A percentile compares a stretch with the other conserved stretches of the same genome.
Conservation (phyloP, 2,888 invertebrate genomes). For the Hecatera dysodea region DNA sequence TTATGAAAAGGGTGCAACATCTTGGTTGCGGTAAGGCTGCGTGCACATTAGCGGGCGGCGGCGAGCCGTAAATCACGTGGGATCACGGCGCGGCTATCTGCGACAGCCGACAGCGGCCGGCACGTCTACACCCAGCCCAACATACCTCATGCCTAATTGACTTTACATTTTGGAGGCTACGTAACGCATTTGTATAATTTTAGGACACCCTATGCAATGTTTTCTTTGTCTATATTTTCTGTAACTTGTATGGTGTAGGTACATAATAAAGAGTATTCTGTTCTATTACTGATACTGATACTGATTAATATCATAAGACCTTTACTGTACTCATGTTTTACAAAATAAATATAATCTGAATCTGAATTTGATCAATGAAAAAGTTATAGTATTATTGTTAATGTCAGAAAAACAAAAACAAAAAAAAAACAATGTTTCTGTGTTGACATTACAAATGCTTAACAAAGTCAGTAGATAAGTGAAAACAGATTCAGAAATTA, state of each 20-base stretch:
- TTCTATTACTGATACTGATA: too few relatives aligned
- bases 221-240: too few relatives aligned
- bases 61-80: slow-evolving; percentile 81
- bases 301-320: too few relatives aligned
- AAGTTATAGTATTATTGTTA: background rate
- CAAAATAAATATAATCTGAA: too few relatives aligned
- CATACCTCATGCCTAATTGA: slow-evolving; percentile 64
- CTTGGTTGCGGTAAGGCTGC: slow-evolving; percentile 70
- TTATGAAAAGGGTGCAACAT: slow-evolving; percentile 67
- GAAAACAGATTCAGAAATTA: slow-evolving; percentile 83
- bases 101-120: slow-evolving; percentile 68
- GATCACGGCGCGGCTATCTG: slow-evolving; percentile 82
- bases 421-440: slow-evolving; percentile 15
- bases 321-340: too few relatives aligned
- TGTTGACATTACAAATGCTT: slow-evolving; percentile 48
- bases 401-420: background rate
- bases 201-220: too few relatives aligned
- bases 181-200: background rate
- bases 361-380: too few relatives aligned
- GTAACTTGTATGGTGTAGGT: too few relatives aligned
- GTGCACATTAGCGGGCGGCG: slow-evolving; percentile 74
- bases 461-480: slow-evolving; percentile 58
- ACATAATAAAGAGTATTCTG: too few relatives aligned
- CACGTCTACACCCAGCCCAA: slow-evolving; percentile 33
- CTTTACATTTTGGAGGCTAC: slow-evolving; percentile 41